A percentile compares a stretch with the other conserved stretches of the same genome.
Conservation (phyloP, 1,140 invertebrate species). For the Thalassaphorura encarpata region DNA sequence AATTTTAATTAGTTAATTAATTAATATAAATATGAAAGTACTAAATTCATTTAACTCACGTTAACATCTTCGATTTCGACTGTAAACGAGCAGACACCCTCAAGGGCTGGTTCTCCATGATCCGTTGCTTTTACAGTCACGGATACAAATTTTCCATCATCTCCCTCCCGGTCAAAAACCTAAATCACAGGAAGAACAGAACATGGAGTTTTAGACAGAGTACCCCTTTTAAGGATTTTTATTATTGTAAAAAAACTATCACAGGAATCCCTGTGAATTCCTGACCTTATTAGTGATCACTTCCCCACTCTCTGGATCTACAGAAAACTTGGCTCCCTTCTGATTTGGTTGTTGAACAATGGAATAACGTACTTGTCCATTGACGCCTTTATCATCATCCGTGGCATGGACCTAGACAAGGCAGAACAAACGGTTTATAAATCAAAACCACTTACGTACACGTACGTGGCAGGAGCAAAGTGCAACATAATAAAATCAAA, state of each 20-base stretch:
- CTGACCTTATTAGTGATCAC: slow-evolving; percentile 79
- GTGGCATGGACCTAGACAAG: slow-evolving; percentile 76
- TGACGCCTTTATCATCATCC: slow-evolving; percentile 87
- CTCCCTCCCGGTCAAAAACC: slow-evolving; percentile 89
- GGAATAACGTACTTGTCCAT: slow-evolving; percentile 87
- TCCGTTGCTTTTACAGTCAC: slow-evolving; percentile 93
- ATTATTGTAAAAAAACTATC: no score
- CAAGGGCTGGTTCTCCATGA: slow-evolving; percentile 86
- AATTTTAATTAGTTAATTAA: no score
- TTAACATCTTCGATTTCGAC: slow-evolving; percentile 94
- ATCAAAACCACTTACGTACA: slow-evolving; percentile 8
- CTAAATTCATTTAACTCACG: no score
- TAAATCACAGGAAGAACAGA: slow-evolving; percentile 31
- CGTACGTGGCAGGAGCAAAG: no score
- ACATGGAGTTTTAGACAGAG: not conserved
- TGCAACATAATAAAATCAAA: no score
- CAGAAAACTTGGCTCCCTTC: slow-evolving; percentile 88
- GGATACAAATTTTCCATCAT: slow-evolving; percentile 90
- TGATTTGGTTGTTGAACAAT: slow-evolving; percentile 94
- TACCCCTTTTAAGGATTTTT: not conserved
- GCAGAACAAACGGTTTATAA: slow-evolving; percentile 21
- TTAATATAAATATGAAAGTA: no score
- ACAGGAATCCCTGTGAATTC: not conserved
- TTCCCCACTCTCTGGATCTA: slow-evolving; percentile 88
- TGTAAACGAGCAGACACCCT: slow-evolving; percentile 90